phyloP scores from a whole-genome alignment of 2,888 invertebrate genomes.

The Caradrina kadenii region DNA sequence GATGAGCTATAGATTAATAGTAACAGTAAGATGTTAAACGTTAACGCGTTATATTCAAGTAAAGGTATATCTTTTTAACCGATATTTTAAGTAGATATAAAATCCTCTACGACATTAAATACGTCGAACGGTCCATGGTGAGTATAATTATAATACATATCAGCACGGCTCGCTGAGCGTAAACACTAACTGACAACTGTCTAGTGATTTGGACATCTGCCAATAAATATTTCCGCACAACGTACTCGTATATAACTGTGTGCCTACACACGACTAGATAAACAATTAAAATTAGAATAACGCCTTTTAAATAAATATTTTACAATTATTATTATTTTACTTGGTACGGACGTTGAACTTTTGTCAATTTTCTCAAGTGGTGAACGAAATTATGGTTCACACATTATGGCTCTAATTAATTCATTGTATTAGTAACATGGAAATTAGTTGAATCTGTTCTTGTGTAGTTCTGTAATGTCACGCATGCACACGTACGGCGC shows the following conservation, averaged over 20 bases:
- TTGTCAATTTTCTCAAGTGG: slow-evolving; percentile 27
- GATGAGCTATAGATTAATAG: slow-evolving; percentile 29
- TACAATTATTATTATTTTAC: slow-evolving; percentile 33
- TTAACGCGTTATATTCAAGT: slow-evolving; percentile 35
- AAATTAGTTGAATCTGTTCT: slow-evolving; percentile 8
- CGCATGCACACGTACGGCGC: slow-evolving; percentile 47
- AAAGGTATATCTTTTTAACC: slow-evolving; percentile 41
- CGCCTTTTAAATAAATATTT: slow-evolving; percentile 44
- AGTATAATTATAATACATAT: slow-evolving; percentile 72
- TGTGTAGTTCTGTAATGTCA: slow-evolving; percentile 24
- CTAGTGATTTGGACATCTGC: slow-evolving; percentile 67
- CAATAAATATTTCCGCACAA: slow-evolving; percentile 71
- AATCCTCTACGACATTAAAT: slow-evolving; percentile 53
- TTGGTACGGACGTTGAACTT: slow-evolving; percentile 25
- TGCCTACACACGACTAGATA: slow-evolving; percentile 47
- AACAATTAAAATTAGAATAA: slow-evolving; percentile 59
- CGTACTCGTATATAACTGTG: slow-evolving; percentile 53
- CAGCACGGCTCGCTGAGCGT: slow-evolving; percentile 66
- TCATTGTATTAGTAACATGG: slow-evolving; percentile 5
- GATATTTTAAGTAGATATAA: slow-evolving; percentile 45
- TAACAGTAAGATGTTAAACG: slow-evolving; percentile 37
- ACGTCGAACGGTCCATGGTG: slow-evolving; percentile 59
- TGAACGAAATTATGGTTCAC: slow-evolving; percentile 9
- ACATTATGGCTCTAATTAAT: slow-evolving; percentile 22
- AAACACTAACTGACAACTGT: slow-evolving; percentile 69